Evolutionary conservation across 2,113 vertebrate species (phyloP), one percentile per base, ranked within the genome.

Genomic region (Microcebus murinus): DNA sequence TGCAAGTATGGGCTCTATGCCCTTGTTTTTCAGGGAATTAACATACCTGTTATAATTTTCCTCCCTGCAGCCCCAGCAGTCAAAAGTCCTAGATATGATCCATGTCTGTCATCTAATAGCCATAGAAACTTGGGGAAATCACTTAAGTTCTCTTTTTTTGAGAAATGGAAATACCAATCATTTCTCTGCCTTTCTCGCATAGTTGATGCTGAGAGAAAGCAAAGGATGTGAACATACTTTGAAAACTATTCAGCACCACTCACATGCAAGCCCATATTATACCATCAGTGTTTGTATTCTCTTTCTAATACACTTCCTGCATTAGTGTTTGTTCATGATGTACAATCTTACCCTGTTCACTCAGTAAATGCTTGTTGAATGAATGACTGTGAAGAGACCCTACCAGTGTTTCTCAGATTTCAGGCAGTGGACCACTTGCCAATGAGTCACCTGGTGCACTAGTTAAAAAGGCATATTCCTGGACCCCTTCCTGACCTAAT

Each of bases 401-500:
- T 11, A 76, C 10, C n/a, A 79, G 55, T 13, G 5, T 23, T 70
- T 79, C 86, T 83, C 18, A 57, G 25, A 57, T 9, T 45, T 55
- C 8, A 0, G 4, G 39, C 61, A 34, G 5, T n/a, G 5, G 15
- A 27, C 13, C 20, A 63, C 27, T 36, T 71, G 48, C 29, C 65
- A 52, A 5, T 13, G 20, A 57, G 65, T 42, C 23, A 59, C 23
- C 29, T 45, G 27, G 48, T 23, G 36, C n/a, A 63, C 21, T 17
- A 31, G 2, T 65, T 74, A 39, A 45, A 84, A 84, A 61, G 36
- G 67, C 12, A 73, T 65, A 84, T 45, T 83, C 70, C 14, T n/a
- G 42, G 15, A 9, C 52, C 6, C 1, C 0, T 14, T 50, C 10
- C 0, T 2, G 14, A 31, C 10, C 15, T 29, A 48, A 6, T 17